These are phyloP conservation scores for Coremacera marginata DNA, from an alignment of 2,888 invertebrate genomes.

Conservation along the genomic window DNA sequence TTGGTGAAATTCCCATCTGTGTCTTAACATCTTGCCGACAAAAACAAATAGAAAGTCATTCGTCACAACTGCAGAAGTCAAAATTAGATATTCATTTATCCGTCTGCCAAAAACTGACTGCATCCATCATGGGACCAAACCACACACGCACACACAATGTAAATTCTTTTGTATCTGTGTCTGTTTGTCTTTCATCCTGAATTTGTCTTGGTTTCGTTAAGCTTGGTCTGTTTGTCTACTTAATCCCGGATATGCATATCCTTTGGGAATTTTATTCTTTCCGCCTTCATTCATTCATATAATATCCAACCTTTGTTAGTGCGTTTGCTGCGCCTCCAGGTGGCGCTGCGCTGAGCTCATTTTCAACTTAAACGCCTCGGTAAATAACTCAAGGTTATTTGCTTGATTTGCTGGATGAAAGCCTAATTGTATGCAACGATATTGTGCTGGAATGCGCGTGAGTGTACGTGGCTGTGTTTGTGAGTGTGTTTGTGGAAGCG, in stretches of 20 bases:
- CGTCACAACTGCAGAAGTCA: slow-evolving; percentile 28
- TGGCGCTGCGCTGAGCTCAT: slow-evolving; percentile 28
- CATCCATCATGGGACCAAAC: background rate
- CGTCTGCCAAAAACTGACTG: background rate
- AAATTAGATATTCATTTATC: slow-evolving; percentile 21
- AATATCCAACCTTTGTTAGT: slow-evolving; percentile 1
- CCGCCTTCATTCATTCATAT: background rate
- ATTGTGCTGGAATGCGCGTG: slow-evolving; percentile 5
- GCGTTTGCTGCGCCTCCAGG: slow-evolving; percentile 22
- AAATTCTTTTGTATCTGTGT: slow-evolving; percentile 7
- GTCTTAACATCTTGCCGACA: too few relatives aligned
- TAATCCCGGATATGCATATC: slow-evolving; percentile 19
- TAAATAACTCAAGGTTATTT: slow-evolving; percentile 35
- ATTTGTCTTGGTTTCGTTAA: background rate
- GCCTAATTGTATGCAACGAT: slow-evolving; percentile 27
- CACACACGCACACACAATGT: background rate
- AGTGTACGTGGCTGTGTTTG: background rate
- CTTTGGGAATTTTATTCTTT: slow-evolving; percentile 7
- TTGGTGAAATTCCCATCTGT: too few relatives aligned
- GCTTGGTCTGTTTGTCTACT: slow-evolving; percentile 16
- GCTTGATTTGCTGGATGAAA: background rate
- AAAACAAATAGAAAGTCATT: background rate
- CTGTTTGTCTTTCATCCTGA: background rate
- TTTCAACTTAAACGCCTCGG: slow-evolving; percentile 23
- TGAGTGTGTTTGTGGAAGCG: background rate